phyloP scores from a whole-genome alignment of 2,113 vertebrate species.

The Platichthys flesus region DNA sequence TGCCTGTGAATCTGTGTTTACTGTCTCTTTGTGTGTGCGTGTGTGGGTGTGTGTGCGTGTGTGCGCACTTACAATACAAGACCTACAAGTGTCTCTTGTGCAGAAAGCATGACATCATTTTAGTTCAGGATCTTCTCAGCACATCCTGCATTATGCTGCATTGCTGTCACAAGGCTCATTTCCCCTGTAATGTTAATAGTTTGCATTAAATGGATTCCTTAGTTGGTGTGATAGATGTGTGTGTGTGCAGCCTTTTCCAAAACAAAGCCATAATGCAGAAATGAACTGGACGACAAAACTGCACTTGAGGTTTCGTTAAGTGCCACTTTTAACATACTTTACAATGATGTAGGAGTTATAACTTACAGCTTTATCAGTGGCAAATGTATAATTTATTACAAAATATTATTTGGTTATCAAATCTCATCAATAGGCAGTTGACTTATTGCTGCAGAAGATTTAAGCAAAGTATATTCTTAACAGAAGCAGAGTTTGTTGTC shows the following conservation, averaged over 20 bases:
- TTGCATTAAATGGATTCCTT: slow-evolving; percentile 12
- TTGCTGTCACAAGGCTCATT: slow-evolving; percentile 34
- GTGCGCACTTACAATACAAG: slow-evolving; percentile 13
- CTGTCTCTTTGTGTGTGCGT: slow-evolving; percentile 12
- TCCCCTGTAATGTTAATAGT: slow-evolving; percentile 28
- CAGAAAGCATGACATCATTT: slow-evolving; percentile 44
- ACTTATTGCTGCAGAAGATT: too few relatives aligned
- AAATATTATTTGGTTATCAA: too few relatives aligned
- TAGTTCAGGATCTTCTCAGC: slow-evolving; percentile 38
- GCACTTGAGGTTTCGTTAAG: too few relatives aligned
- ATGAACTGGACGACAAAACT: background rate
- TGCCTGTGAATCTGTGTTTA: slow-evolving; percentile 16
- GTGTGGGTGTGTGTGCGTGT: background rate
- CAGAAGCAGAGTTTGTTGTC: too few relatives aligned
- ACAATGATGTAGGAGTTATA: too few relatives aligned
- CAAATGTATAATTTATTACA: too few relatives aligned
- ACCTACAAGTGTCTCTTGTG: slow-evolving; percentile 52
- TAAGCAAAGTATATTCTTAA: too few relatives aligned
- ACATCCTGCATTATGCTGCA: slow-evolving; percentile 50
- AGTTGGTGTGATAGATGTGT: slow-evolving; percentile 5
- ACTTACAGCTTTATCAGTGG: too few relatives aligned
- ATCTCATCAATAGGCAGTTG: too few relatives aligned
- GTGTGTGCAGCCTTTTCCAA: slow-evolving; percentile 7
- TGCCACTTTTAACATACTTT: too few relatives aligned
- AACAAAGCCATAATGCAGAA: background rate